A percentile compares a stretch with the other conserved stretches of the same genome.
Evolutionary conservation across 2,113 vertebrate genomes (phyloP).

Genomic region (Anseranas semipalmata): DNA sequence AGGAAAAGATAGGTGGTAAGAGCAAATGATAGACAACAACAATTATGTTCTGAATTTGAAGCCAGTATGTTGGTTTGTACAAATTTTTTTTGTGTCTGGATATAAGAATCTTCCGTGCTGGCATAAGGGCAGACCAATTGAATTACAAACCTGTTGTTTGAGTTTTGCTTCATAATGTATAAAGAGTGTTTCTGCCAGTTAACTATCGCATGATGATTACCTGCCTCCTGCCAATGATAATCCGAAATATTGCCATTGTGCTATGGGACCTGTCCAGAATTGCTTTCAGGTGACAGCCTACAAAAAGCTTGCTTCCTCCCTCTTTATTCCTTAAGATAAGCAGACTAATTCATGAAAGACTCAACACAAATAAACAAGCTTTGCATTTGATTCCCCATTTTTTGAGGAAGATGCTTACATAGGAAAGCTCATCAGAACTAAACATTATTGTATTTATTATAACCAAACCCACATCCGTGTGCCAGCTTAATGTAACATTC

Average conservation of each 20-base stretch:
- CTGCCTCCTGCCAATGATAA: neutral
- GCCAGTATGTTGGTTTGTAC: neutral
- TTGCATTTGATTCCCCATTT: neutral
- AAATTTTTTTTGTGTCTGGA: neutral
- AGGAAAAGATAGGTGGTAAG: neutral
- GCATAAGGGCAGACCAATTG: too few relatives aligned
- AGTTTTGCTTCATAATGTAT: neutral
- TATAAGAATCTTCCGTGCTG: neutral
- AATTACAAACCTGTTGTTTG: neutral
- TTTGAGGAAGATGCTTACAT: neutral
- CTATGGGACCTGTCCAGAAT: neutral
- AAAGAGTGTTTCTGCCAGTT: neutral
- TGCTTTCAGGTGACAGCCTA: neutral
- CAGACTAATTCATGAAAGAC: neutral
- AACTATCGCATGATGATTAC: neutral
- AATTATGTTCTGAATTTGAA: neutral
- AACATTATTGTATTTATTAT: neutral
- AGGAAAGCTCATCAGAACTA: neutral
- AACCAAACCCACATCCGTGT: rapidly evolving
- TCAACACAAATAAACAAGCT: neutral
- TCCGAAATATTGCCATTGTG: neutral
- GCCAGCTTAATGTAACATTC: neutral
- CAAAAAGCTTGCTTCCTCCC: neutral
- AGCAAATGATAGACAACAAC: neutral
- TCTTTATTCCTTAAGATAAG: neutral